Evolutionary conservation across 2,888 invertebrate species (phyloP).

Genomic region (Pollenia amentaria): DNA sequence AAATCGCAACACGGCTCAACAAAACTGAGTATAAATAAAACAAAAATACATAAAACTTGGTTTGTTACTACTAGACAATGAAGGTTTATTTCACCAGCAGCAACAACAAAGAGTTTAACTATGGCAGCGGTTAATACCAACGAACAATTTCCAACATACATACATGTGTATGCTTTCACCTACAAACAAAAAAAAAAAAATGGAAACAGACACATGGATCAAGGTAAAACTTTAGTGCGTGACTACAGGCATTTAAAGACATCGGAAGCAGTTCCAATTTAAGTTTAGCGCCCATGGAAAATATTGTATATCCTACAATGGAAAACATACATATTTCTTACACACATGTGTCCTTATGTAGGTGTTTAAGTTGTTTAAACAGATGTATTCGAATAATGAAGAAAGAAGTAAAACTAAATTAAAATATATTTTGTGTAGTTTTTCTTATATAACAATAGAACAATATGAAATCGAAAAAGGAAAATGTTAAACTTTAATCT

Average conservation of each 20-base stretch:
- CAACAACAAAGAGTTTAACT: conserved; percentile 48
- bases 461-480: conserved; percentile 20
- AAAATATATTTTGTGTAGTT: conserved; percentile 14
- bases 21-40: neutral
- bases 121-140: conserved; percentile 46
- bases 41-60: conserved; percentile 12
- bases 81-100: conserved; percentile 23
- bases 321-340: conserved; percentile 29
- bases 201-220: conserved; percentile 73
- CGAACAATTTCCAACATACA: conserved; percentile 66
- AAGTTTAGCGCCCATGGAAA: conserved; percentile 79
- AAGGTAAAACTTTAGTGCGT: conserved; percentile 81
- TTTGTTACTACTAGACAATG: conserved; percentile 47
- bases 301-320: conserved; percentile 3
- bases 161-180: conserved; percentile 12
- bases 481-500: conserved; percentile 55
- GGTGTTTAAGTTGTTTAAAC: neutral
- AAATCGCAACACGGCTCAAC: neutral
- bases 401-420: conserved; percentile 13
- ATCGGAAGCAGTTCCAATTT: conserved; percentile 84
- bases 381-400: conserved; percentile 14
- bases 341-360: neutral
- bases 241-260: conserved; percentile 84
- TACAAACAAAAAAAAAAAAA: neutral
- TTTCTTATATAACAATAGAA: conserved; percentile 39